Conservation (phyloP, 2,888 invertebrate species). For the Pilophorus perplexus region DNA sequence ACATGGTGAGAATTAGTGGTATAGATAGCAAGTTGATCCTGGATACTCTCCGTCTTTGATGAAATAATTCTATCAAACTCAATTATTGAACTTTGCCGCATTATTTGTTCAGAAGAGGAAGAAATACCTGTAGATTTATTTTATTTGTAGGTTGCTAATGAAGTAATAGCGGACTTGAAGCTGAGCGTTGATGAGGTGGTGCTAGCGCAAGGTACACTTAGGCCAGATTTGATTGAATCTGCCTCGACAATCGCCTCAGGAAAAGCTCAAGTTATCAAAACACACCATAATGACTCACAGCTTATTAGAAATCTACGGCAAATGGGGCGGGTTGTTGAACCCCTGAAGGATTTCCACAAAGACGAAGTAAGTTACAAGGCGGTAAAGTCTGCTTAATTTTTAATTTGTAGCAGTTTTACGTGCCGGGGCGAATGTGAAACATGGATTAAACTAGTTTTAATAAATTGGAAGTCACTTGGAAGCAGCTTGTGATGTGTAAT, state of each 20-base stretch:
- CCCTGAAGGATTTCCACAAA: slow-evolving; percentile 98
- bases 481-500: too few species aligned
- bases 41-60: too few species aligned
- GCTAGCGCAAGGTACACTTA: slow-evolving; percentile 89
- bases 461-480: too few species aligned
- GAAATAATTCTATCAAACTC: too few species aligned
- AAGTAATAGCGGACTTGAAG: slow-evolving; percentile 81
- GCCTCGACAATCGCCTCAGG: slow-evolving; percentile 80
- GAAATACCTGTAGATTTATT: neutral
- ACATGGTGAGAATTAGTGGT: too few species aligned
- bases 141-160: slow-evolving; percentile 69
- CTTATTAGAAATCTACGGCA: slow-evolving; percentile 70
- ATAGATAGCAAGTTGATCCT: too few species aligned
- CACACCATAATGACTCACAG: slow-evolving; percentile 98
- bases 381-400: too few species aligned
- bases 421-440: too few species aligned
- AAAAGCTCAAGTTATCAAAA: slow-evolving; percentile 91
- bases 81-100: too few species aligned
- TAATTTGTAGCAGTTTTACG: too few species aligned
- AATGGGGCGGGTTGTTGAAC: slow-evolving; percentile 85
- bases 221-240: slow-evolving; percentile 98
- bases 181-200: slow-evolving; percentile 89
- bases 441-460: too few species aligned
- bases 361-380: slow-evolving; percentile 73
- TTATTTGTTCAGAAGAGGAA: neutral